Evolutionary conservation across 1,140 invertebrate genomes (phyloP).

Genomic region (Drosophila murphyi): DNA sequence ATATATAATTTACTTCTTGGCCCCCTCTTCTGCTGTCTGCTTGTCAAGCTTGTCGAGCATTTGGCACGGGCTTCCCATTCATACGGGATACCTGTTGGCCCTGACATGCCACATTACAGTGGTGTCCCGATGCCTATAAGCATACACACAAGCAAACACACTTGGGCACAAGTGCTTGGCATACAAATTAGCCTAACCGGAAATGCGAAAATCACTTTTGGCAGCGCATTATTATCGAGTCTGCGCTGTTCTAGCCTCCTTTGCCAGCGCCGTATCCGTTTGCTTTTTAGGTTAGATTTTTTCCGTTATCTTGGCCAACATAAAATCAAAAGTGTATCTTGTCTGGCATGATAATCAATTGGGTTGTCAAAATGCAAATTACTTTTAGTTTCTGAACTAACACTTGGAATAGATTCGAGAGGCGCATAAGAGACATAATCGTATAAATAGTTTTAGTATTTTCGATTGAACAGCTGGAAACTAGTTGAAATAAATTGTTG

Average conservation of each 20-base stretch:
- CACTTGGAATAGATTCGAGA: neutral
- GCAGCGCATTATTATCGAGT: constrained; percentile 74
- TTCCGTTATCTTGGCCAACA: constrained; percentile 2
- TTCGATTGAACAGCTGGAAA: too few species aligned
- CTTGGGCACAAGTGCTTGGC: constrained; percentile 66
- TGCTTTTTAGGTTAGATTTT: constrained; percentile 18
- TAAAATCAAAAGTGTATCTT: constrained; percentile 6
- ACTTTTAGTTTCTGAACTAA: constrained; percentile 43
- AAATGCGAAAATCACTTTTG: constrained; percentile 81
- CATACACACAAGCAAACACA: constrained; percentile 28
- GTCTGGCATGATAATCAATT: constrained; percentile 11
- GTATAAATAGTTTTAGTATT: neutral
- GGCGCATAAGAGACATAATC: neutral
- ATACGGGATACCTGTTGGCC: constrained; percentile 62
- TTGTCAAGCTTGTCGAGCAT: constrained; percentile 2
- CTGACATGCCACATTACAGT: constrained; percentile 20
- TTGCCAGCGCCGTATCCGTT: neutral
- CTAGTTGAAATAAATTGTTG: too few species aligned
- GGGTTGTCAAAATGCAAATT: constrained; percentile 53
- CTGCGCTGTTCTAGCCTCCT: constrained; percentile 32
- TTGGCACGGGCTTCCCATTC: constrained; percentile 29
- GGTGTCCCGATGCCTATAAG: constrained; percentile 1
- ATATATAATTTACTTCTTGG: constrained; percentile 55
- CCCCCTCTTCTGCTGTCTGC: neutral
- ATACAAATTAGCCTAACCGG: constrained; percentile 77